Conservation (phyloP, 2,113 vertebrate species). For the Pionites leucogaster region DNA sequence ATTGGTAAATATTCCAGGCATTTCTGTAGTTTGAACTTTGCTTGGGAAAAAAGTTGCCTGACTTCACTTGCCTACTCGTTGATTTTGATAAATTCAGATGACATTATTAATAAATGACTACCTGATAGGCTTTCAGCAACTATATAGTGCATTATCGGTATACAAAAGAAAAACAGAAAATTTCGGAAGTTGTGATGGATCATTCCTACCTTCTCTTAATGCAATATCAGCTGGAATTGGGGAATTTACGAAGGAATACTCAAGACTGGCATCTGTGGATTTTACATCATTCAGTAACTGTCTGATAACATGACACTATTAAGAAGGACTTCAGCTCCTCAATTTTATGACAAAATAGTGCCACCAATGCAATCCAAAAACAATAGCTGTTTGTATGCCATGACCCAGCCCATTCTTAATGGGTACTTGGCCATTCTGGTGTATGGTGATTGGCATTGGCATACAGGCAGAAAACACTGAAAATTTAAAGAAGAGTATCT, state of each 20-base stretch:
- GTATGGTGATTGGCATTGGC: not conserved
- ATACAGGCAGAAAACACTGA: not conserved
- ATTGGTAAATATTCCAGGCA: not conserved
- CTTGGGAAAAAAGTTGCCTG: not conserved
- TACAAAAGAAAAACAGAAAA: not conserved
- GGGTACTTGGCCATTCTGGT: not conserved
- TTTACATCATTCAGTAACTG: not conserved
- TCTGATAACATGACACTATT: not conserved
- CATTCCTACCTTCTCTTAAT: not conserved
- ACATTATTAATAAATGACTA: not conserved
- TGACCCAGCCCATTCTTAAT: not conserved
- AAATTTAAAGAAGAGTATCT: not conserved
- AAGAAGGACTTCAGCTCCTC: not conserved
- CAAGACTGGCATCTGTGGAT: not conserved
- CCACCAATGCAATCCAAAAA: not conserved
- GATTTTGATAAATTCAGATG: not conserved
- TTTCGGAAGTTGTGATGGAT: not conserved
- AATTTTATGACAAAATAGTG: not conserved
- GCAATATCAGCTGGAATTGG: not conserved
- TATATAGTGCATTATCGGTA: not conserved
- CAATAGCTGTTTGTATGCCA: not conserved
- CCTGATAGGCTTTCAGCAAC: not conserved
- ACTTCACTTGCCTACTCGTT: not conserved
- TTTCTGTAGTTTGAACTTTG: not conserved
- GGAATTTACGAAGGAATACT: not conserved